Base-by-base conservation (phyloP, 1,140 invertebrate species). In the Euborellia annulipes region DNA sequence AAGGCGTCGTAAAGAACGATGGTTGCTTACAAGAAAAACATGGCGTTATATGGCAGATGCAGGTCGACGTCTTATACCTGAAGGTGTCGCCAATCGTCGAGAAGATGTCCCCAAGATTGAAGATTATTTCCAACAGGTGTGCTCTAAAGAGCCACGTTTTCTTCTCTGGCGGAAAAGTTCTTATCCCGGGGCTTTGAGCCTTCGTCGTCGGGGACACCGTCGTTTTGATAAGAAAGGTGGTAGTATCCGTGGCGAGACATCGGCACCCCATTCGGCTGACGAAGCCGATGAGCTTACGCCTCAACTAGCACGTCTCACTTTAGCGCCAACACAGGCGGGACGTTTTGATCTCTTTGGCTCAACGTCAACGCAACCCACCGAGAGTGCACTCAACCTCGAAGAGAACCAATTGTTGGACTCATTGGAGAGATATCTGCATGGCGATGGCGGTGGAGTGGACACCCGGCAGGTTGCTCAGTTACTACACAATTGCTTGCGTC, bases 21-120 rank as follows among this genome's bases (percentile, higher is more conserved):
- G 85, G 85, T 65, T 89, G 22, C 67, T 88, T 17, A 87, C 85
- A 3, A 66, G 85, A 20, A 89, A 89, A 63, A 88, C 85, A 16
- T 89, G 85, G 85, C 69, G 83, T 47, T 88, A 88, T 59, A 90
- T 90, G 85, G 75, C 83, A 0, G 85, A 89, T 54, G 83, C 85
- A 9, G 85, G 85, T n/a, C 73, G 82, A 36, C 78, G 78, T 54
- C 67, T 90, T 11, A 79, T 89, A 34, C 84, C 85, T 0, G 85
- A 88, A 41, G 77, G 78, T 2, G 70, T 69, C 0, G 71, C 73
- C 54, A 78, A 80, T 62, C 66, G 74, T 3, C 54, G 69, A 1
- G 82, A 85, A 54, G 82, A 85, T 54, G 69, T 86, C 20, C 77
- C 79, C 0, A 75, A 78, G 48, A 78, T 88, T 40, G 84, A 88